phyloP scores from a whole-genome alignment of 2,797 vertebrate genomes.

The Telmatherina bonti region DNA sequence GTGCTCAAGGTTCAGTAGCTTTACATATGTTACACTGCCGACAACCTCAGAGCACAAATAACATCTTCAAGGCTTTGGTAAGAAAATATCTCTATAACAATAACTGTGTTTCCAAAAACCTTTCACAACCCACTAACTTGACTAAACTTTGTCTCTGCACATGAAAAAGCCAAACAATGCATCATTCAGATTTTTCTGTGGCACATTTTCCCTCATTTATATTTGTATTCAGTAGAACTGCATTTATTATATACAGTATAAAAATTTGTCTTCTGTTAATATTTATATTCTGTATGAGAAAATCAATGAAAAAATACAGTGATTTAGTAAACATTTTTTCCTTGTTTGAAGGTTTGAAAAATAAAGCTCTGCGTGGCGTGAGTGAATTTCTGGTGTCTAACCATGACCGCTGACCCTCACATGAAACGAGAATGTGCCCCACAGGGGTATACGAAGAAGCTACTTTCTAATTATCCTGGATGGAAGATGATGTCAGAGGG shows the following conservation, averaged over 20 bases:
- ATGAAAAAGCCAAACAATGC: constrained; percentile 24
- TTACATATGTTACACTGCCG: constrained; percentile 46
- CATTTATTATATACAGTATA: background rate
- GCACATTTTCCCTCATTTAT: background rate
- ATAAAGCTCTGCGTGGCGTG: constrained; percentile 37
- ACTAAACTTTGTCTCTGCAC: constrained; percentile 23
- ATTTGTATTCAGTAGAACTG: too few relatives aligned
- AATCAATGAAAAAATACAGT: background rate
- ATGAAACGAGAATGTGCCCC: constrained; percentile 59
- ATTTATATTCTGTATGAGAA: background rate
- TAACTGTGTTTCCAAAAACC: constrained; percentile 35
- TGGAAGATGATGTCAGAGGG: constrained; percentile 24
- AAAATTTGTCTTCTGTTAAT: too few relatives aligned
- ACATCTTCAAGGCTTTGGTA: constrained; percentile 27
- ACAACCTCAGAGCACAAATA: constrained; percentile 50
- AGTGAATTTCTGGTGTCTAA: constrained; percentile 53
- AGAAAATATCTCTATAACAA: constrained; percentile 38
- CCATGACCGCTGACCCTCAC: constrained; percentile 64
- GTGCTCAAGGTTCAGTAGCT: constrained; percentile 42
- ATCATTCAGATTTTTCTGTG: constrained; percentile 28
- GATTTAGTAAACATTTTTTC: constrained; percentile 54
- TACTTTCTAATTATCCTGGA: constrained; percentile 48
- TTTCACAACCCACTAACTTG: constrained; percentile 30
- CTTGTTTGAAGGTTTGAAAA: constrained; percentile 23
- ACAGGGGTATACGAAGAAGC: constrained; percentile 53